These are phyloP conservation scores for Eueides isabella DNA, from an alignment of 1,140 invertebrate genomes.

Conservation along the genomic window DNA sequence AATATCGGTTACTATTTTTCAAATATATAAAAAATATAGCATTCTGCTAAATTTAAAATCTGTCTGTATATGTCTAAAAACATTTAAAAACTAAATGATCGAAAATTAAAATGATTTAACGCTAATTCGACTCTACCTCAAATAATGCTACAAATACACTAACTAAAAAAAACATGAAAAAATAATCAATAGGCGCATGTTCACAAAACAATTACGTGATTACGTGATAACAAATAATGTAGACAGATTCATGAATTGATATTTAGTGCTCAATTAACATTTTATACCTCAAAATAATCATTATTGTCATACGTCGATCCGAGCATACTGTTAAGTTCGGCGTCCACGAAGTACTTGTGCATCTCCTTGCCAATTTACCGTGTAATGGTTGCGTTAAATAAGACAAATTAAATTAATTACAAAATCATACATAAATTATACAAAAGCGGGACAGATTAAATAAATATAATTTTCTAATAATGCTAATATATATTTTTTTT, in stretches of 20 bases:
- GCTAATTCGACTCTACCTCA: not conserved
- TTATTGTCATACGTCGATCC: conserved; percentile 84
- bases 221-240: not conserved
- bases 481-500: too few relatives aligned
- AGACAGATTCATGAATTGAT: not conserved
- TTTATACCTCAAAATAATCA: conserved; percentile 84
- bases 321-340: conserved; percentile 87
- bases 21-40: too few relatives aligned
- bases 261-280: conserved; percentile 18
- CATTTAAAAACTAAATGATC: too few relatives aligned
- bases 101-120: not conserved
- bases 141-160: not conserved
- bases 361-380: conserved; percentile 84
- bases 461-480: not conserved
- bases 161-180: not conserved
- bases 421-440: conserved; percentile 40
- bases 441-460: conserved; percentile 23
- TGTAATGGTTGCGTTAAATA: conserved; percentile 76
- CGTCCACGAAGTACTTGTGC: conserved; percentile 88
- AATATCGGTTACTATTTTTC: too few relatives aligned
- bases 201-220: conserved; percentile 16
- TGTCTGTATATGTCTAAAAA: too few relatives aligned
- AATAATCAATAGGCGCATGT: conserved; percentile 7
- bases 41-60: too few relatives aligned
- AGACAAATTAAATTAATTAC: conserved; percentile 52